Conservation (phyloP, 1,140 invertebrate genomes). For the Penaeus vannamei region DNA sequence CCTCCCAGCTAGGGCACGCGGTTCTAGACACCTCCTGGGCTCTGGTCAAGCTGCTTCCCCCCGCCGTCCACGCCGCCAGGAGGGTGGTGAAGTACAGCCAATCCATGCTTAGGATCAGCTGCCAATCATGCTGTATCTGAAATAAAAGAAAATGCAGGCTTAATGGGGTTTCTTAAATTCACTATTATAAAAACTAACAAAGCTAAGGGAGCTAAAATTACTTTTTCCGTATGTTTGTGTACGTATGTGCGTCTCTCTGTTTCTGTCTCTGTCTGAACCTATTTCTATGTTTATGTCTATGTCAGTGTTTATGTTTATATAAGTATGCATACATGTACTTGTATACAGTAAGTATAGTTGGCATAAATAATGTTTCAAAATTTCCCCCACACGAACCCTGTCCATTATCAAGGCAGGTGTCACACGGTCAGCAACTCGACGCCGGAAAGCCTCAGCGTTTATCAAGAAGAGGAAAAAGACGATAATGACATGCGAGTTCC, state of each 20-base stretch:
- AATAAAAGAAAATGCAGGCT: neutral
- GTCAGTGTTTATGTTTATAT: neutral
- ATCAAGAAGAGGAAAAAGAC: neutral
- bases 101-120: conserved; percentile 29
- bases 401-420: too few species aligned
- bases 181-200: neutral
- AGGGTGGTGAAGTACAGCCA: conserved; percentile 14
- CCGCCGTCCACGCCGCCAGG: conserved; percentile 32
- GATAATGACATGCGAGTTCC: neutral
- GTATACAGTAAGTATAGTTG: neutral
- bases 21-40: conserved; percentile 39
- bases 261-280: neutral
- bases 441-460: neutral
- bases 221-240: too few species aligned
- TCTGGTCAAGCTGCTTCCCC: neutral
- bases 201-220: neutral
- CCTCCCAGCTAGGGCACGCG: conserved; percentile 80
- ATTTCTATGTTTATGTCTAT: neutral
- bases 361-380: neutral
- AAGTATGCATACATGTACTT: neutral
- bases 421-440: too few species aligned
- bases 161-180: neutral
- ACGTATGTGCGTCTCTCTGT: neutral
- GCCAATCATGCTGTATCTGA: neutral
- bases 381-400: too few species aligned